phyloP scores from a whole-genome alignment of 2,113 vertebrate species.

The Oryctolagus cuniculus region DNA sequence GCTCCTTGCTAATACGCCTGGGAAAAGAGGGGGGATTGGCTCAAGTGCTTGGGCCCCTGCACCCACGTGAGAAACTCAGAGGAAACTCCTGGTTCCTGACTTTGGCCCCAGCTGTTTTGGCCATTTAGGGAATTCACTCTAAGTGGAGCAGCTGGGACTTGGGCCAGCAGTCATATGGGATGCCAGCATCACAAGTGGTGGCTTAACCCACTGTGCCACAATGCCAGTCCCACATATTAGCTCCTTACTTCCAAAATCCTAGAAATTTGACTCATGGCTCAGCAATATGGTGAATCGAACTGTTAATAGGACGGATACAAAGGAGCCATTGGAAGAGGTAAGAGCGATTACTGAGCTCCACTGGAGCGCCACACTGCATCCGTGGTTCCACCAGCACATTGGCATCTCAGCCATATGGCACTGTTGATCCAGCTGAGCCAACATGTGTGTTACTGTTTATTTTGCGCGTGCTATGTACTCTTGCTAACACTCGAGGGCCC shows the following conservation, averaged over 20 bases:
- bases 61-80: too few species aligned
- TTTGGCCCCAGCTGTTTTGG: too few species aligned
- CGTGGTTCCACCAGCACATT: background rate
- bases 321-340: background rate
- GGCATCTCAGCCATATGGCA: background rate
- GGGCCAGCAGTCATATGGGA: too few species aligned
- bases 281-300: slow-evolving; percentile 44
- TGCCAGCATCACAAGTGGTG: too few species aligned
- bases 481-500: background rate
- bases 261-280: slow-evolving; percentile 48
- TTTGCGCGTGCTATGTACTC: background rate
- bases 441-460: background rate
- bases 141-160: too few species aligned
- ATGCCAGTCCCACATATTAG: slow-evolving; percentile 22
- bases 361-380: background rate
- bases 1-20: too few species aligned
- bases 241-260: slow-evolving; percentile 46
- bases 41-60: too few species aligned
- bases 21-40: too few species aligned
- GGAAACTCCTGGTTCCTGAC: too few species aligned
- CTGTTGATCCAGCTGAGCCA: slow-evolving; percentile 62
- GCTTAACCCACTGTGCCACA: too few species aligned
- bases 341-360: background rate
- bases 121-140: too few species aligned
- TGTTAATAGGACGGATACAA: slow-evolving; percentile 70